Conservation (phyloP, 2,888 invertebrate genomes). For the Epistrophe grossulariae region DNA sequence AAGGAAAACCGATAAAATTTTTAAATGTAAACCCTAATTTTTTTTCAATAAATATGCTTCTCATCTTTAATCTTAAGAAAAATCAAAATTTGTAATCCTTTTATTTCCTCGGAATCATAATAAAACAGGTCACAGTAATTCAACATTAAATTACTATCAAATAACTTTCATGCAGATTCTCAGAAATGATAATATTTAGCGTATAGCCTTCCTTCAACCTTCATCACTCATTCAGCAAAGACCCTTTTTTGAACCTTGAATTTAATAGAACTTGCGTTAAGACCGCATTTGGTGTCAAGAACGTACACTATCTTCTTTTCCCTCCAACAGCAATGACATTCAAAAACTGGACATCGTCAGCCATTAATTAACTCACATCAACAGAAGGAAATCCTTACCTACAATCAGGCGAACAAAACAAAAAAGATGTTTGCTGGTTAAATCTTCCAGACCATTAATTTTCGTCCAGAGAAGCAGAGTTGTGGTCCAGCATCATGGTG, state of each 20-base stretch:
- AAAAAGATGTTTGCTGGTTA: constrained; percentile 67
- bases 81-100: too few relatives aligned
- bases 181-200: neutral
- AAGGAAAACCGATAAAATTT: too few relatives aligned
- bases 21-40: too few relatives aligned
- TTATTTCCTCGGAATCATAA: too few relatives aligned
- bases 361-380: constrained; percentile 75
- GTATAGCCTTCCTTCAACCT: neutral
- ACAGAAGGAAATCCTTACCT: constrained; percentile 72
- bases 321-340: constrained; percentile 47
- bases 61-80: too few relatives aligned
- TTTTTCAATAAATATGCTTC: too few relatives aligned
- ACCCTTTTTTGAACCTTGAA: constrained; percentile 7
- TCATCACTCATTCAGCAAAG: constrained; percentile 3
- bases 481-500: constrained; percentile 69
- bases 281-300: neutral
- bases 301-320: neutral
- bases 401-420: constrained; percentile 59
- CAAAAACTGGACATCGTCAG: constrained; percentile 63
- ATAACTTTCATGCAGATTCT: neutral
- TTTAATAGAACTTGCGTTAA: constrained; percentile 2
- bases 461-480: constrained; percentile 67
- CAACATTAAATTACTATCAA: neutral
- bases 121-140: too few relatives aligned
- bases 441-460: constrained; percentile 75